phyloP scores from a whole-genome alignment of 2,888 invertebrate genomes.

The Papilio demoleus region DNA sequence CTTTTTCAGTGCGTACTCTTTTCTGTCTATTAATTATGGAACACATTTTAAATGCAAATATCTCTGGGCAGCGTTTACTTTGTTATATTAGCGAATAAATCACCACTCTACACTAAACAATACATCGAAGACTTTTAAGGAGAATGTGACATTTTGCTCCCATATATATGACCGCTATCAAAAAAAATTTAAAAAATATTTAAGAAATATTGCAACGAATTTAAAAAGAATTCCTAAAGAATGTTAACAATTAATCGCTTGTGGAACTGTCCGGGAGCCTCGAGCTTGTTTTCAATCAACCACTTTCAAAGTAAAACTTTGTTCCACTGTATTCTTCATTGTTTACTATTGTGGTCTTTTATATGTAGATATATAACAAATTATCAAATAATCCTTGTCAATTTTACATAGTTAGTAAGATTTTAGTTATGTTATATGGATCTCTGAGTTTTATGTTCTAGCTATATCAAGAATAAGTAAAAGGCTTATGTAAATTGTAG shows the following conservation, averaged over 20 bases:
- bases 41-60: too few relatives aligned
- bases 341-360: constrained; percentile 14
- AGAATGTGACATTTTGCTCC: too few relatives aligned
- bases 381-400: too few relatives aligned
- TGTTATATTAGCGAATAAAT: too few relatives aligned
- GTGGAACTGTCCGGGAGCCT: constrained; percentile 24
- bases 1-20: too few relatives aligned
- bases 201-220: neutral
- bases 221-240: neutral
- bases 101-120: too few relatives aligned
- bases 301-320: constrained; percentile 28
- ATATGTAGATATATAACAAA: neutral
- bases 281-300: constrained; percentile 29
- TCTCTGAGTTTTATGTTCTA: neutral
- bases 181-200: neutral
- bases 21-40: too few relatives aligned
- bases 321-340: constrained; percentile 9
- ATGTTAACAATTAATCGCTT: constrained; percentile 19
- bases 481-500: constrained; percentile 11
- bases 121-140: too few relatives aligned
- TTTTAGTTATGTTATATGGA: neutral
- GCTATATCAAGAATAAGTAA: neutral
- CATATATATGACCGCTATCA: too few relatives aligned
- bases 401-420: too few relatives aligned
- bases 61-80: too few relatives aligned